Evolutionary conservation across 1,140 invertebrate genomes (phyloP).

Genomic region (Drosophila trapezifrons): DNA sequence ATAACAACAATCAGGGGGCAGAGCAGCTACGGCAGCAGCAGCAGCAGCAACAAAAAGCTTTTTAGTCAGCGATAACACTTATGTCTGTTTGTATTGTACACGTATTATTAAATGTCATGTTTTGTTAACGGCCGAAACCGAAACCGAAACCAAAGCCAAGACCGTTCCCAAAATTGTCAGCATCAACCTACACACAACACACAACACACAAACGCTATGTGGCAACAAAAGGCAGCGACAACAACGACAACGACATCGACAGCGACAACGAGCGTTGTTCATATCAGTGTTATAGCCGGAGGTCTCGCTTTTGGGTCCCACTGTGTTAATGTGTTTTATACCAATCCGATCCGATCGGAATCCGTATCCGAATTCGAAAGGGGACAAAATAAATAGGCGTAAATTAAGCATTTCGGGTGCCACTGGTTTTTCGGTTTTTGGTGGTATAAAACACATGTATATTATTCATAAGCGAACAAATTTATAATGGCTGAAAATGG

Average conservation of each 20-base stretch:
- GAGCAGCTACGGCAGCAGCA: slow-evolving; percentile 10
- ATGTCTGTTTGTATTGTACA: slow-evolving; percentile 77
- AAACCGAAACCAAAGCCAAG: slow-evolving; percentile 29
- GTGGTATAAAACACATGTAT: slow-evolving; percentile 40
- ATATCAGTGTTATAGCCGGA: slow-evolving; percentile 58
- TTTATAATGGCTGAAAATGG: slow-evolving; percentile 36
- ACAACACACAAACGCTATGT: slow-evolving; percentile 32
- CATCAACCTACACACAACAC: slow-evolving; percentile 45
- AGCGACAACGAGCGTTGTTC: slow-evolving; percentile 67
- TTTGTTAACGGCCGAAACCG: slow-evolving; percentile 76
- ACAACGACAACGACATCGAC: slow-evolving; percentile 41
- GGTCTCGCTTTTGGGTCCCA: slow-evolving; percentile 67
- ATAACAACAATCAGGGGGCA: slow-evolving; percentile 52
- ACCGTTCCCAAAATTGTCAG: slow-evolving; percentile 80
- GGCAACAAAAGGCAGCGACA: slow-evolving; percentile 34
- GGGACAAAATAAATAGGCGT: slow-evolving; percentile 57
- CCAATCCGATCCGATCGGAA: slow-evolving; percentile 38
- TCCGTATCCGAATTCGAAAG: slow-evolving; percentile 16
- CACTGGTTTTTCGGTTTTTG: slow-evolving; percentile 51
- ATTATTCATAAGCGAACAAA: slow-evolving; percentile 47
- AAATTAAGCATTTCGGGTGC: slow-evolving; percentile 59
- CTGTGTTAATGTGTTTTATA: slow-evolving; percentile 74
- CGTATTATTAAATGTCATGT: slow-evolving; percentile 82
- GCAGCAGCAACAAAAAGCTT: slow-evolving; percentile 77
- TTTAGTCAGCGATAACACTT: slow-evolving; percentile 81